Evolutionary conservation across 2,113 vertebrate genomes (phyloP).

Genomic region (Datnioides undecimradiatus): DNA sequence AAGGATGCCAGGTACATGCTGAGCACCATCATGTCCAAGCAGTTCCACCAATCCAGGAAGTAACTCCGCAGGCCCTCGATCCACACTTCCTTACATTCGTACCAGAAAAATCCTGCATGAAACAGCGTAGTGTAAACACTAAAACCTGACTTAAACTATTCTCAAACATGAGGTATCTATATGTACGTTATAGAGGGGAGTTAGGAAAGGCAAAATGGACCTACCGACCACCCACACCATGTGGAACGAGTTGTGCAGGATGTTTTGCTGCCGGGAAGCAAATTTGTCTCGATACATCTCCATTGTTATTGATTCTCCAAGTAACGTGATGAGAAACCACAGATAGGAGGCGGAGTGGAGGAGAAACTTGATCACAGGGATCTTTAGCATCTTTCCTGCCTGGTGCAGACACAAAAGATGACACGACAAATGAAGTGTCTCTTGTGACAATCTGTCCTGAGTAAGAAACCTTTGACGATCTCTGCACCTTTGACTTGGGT

Average conservation of each 20-base stretch:
- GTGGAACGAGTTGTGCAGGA: constrained; percentile 90
- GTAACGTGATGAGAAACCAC: constrained; percentile 91
- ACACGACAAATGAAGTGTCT: background rate
- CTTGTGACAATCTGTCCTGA: background rate
- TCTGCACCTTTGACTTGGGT: constrained; percentile 87
- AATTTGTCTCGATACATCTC: constrained; percentile 85
- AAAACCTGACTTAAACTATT: background rate
- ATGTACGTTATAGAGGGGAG: background rate
- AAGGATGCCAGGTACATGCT: constrained; percentile 93
- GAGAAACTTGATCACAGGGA: constrained; percentile 91
- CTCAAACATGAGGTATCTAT: background rate
- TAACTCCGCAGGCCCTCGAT: constrained; percentile 90
- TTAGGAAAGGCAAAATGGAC: constrained; percentile 60
- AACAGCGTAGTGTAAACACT: background rate
- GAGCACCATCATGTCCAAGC: constrained; percentile 90
- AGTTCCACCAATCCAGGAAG: constrained; percentile 94
- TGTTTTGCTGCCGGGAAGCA: constrained; percentile 84
- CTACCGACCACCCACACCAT: constrained; percentile 94
- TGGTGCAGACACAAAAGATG: constrained; percentile 51
- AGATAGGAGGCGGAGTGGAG: constrained; percentile 92
- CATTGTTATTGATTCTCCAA: constrained; percentile 90
- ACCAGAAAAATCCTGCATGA: constrained; percentile 91
- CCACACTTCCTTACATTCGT: constrained; percentile 94
- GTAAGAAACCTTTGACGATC: background rate
- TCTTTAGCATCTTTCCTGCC: constrained; percentile 87